Evolutionary conservation across 2,797 vertebrate genomes (phyloP), one percentile per base, ranked within the genome.

Genomic region (Sarcoramphus papa): DNA sequence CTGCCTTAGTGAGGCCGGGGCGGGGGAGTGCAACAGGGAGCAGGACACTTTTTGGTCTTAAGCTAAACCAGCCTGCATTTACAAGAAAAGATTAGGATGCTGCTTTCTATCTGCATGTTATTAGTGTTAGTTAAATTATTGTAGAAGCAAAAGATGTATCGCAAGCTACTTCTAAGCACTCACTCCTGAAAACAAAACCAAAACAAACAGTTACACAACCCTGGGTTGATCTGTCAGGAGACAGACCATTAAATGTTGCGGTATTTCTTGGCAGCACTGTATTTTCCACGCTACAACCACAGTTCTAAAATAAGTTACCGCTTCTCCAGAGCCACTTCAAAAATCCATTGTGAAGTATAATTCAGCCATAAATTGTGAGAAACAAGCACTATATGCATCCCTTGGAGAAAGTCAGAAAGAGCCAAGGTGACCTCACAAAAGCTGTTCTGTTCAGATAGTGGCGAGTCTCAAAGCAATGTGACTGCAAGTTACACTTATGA

Each of bases 361-460:
- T 37, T 72, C 25, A 72, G 50, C 15, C 5, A 1, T 60, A 57
- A 85, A 76, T 23, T 48, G 18, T 21, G 16, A 91, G 28, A 33
- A 48, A 65, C 3, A 53, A 68, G 37, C 41, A 64, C 50, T 76
- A 5, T 1, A 6, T 33, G 33, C 60, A 90, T 54, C 43, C 27
- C 22, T 74, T 14, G 5, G 1, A 73, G 41, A 33, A 41, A 85
- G 63, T 14, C 37, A 82, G 40, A 30, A 60, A 67, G 16, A 75
- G 27, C 65, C 0, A 0, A 82, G 45, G 0, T 64, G 62, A 72
- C 13, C 43, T 69, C 0, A 0, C 43, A 70, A 63, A 59, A 30
- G 6, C 51, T 50, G 1, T 3, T 67, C 24, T 28, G 35, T 30
- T 77, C 64, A 63, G 73, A 33, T 0, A 90, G 79, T 12, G 14